Conservation (phyloP, 2,797 vertebrate genomes). For the Manis pentadactyla region DNA sequence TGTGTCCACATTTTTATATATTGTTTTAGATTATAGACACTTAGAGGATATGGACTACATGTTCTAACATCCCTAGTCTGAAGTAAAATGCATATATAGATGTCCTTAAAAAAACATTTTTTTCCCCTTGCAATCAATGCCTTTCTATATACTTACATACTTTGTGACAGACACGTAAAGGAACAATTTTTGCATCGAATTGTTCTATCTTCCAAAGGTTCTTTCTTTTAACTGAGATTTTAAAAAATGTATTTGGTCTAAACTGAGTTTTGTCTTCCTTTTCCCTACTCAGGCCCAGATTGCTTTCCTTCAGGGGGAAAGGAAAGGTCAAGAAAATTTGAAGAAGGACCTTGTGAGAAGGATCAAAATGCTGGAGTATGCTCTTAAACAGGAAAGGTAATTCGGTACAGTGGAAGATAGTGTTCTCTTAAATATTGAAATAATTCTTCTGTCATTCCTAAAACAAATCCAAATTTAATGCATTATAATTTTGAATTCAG, state of each 20-base stretch:
- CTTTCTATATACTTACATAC: not conserved
- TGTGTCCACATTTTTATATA: not conserved
- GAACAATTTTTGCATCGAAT: not conserved
- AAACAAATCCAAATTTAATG: conserved; percentile 20
- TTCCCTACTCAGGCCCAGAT: conserved; percentile 93
- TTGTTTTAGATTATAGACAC: not conserved
- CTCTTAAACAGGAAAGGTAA: conserved; percentile 98
- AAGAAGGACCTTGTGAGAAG: conserved; percentile 99
- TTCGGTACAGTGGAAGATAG: conserved; percentile 8
- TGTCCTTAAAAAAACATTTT: not conserved
- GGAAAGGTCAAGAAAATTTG: conserved; percentile 99
- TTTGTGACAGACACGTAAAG: conserved; percentile 30
- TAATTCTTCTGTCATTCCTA: conserved; percentile 49
- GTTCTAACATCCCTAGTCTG: not conserved
- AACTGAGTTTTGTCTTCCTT: conserved; percentile 71
- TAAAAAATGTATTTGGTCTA: not conserved
- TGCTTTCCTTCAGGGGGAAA: conserved; percentile 98
- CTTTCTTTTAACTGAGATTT: not conserved
- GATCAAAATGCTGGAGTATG: conserved; percentile 99
- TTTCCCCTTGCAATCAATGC: not conserved
- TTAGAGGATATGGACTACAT: not conserved
- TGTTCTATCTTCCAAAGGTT: not conserved
- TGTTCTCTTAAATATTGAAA: not conserved
- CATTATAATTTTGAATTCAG: not conserved
- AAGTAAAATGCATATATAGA: not conserved